Evolutionary conservation across 2,888 invertebrate genomes (phyloP).

Genomic region (Lasioglossum oenotherae): DNA sequence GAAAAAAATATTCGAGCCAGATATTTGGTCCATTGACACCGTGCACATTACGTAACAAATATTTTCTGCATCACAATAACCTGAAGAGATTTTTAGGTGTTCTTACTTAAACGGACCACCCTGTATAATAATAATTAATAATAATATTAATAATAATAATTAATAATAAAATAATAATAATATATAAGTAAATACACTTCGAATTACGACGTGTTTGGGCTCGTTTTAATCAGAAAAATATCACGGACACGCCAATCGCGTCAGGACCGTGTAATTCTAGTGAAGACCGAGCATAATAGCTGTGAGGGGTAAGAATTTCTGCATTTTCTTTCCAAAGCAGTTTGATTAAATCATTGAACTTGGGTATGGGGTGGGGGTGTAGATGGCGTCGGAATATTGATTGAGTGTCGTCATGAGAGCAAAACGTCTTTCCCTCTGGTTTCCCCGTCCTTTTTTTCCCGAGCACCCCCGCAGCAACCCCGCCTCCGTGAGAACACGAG

Average conservation of each 20-base stretch:
- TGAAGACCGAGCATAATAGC: neutral
- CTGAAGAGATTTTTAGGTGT: no score
- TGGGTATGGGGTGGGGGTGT: neutral
- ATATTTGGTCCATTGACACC: no score
- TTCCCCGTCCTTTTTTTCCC: neutral
- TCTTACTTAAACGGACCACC: no score
- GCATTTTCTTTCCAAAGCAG: neutral
- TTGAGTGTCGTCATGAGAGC: conserved; percentile 29
- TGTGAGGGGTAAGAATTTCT: neutral
- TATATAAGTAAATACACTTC: neutral
- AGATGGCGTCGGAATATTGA: conserved; percentile 23
- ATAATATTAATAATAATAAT: no score
- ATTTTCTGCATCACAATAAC: no score
- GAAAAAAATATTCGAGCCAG: no score
- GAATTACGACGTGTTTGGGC: neutral
- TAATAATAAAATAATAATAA: no score
- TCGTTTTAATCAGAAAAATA: neutral
- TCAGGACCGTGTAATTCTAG: neutral
- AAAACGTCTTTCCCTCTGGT: conserved; percentile 15
- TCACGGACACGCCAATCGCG: no score
- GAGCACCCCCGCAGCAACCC: neutral
- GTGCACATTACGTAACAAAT: no score
- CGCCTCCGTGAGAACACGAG: conserved; percentile 62
- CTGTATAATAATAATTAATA: no score
- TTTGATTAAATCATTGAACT: conserved; percentile 23